A percentile compares a stretch with the other conserved stretches of the same genome.
Conservation (phyloP, 2,113 vertebrate species). For the Corythoichthys intestinalis region DNA sequence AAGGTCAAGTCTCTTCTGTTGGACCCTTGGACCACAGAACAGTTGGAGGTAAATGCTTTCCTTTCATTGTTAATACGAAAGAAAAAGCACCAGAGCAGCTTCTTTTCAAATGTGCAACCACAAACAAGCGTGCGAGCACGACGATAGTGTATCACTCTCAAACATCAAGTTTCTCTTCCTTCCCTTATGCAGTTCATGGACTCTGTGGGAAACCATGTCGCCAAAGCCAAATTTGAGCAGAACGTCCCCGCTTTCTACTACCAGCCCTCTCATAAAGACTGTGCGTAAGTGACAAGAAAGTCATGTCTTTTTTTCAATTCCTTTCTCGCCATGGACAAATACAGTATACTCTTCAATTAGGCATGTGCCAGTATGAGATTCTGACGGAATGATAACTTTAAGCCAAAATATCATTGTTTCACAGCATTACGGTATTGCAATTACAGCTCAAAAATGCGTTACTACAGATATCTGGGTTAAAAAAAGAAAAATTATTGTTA, state of each 20-base stretch:
- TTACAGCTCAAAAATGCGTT: no score
- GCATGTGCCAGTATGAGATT: no score
- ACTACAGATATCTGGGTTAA: no score
- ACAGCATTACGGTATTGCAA: no score
- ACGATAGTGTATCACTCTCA: background rate
- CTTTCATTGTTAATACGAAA: background rate
- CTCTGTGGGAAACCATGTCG: conserved; percentile 77
- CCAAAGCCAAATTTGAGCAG: conserved; percentile 81
- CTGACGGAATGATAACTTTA: no score
- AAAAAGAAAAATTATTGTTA: no score
- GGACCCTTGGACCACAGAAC: conserved; percentile 77
- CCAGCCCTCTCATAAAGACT: conserved; percentile 81
- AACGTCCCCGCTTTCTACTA: conserved; percentile 88
- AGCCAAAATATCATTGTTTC: no score
- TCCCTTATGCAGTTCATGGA: conserved; percentile 81
- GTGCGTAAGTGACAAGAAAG: conserved; percentile 78
- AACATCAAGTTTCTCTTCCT: conserved; percentile 9
- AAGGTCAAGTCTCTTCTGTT: conserved; percentile 79
- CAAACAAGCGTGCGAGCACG: background rate
- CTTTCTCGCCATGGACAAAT: no score
- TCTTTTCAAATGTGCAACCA: background rate
- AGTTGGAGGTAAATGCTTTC: conserved; percentile 72
- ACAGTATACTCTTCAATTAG: no score
- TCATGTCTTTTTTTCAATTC: no score
- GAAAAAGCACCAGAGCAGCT: background rate